Percentiles rank a stretch among this genome's conserved stretches.
Conservation (phyloP, 64 coral and sea anemone species). For the Cladopsammia gracilis region DNA sequence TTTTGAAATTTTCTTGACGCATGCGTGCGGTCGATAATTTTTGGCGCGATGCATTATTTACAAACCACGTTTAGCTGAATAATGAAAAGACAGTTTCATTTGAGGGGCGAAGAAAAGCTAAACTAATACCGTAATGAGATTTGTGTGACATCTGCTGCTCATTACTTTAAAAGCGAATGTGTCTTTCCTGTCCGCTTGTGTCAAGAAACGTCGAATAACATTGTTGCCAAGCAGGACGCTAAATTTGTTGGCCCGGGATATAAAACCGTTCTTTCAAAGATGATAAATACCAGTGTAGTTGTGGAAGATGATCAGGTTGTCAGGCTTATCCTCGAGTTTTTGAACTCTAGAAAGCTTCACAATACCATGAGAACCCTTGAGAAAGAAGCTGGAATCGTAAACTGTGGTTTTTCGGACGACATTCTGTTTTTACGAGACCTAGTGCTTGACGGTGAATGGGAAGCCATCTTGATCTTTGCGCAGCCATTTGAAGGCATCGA, state of each 20-base stretch:
- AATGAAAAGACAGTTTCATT: constrained; percentile 30
- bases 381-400: constrained; percentile 89
- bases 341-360: constrained; percentile 87
- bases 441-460: constrained; percentile 97
- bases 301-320: constrained; percentile 84
- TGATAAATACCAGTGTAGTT: constrained; percentile 76
- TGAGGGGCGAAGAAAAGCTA: neutral
- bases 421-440: constrained; percentile 93
- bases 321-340: constrained; percentile 88
- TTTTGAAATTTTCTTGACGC: neutral
- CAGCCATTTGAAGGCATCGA: constrained; percentile 88
- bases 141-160: constrained; percentile 17
- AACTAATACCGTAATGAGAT: neutral
- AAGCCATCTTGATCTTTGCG: constrained; percentile 91
- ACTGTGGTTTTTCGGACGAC: constrained; percentile 82
- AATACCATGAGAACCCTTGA: constrained; percentile 89
- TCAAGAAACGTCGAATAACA: neutral
- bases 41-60: constrained; percentile 87
- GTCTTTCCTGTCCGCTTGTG: neutral
- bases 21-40: constrained; percentile 35
- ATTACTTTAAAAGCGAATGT: neutral
- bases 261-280: constrained; percentile 40
- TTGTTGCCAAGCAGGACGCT: neutral
- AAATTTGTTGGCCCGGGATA: neutral
- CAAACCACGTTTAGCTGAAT: constrained; percentile 43